Base-by-base conservation (phyloP, 2,797 vertebrate genomes). In the Scolopax bukidnonensis region DNA sequence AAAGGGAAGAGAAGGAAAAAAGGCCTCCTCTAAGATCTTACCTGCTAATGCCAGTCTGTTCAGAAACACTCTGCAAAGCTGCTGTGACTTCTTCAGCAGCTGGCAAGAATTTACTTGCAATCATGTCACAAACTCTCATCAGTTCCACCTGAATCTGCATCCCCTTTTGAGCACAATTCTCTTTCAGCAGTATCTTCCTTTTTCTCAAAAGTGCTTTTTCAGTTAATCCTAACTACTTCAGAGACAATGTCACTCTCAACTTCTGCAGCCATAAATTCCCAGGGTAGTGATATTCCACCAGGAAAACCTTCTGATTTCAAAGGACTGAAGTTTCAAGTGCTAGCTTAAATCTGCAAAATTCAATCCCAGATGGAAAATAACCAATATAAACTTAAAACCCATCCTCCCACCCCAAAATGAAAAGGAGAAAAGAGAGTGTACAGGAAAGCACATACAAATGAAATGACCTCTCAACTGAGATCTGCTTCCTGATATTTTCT, bases 181-280 rank as follows among this genome's bases (percentile, higher is more conserved):
- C 30, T 23, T 33, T 68, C 36, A 68, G 67, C 51, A 75, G 28
- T 28, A 59, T 30, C 41, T n/a, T 67, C 23, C 47, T 63, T 9
- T 15, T 61, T 36, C 36, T 82, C 40, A 21, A 5, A 64, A 40
- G 21, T 19, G 24, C 5, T 40, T 54, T 64, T 59, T 43, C 3
- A 11, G 10, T 65, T 60, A 83, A 69, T 53, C 38, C 67, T 38
- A 32, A 27, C 40, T 32, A 30, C 36, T 43, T 68, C 61, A 60
- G 32, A 57, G 11, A 51, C 8, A 36, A 20, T 13, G 47, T 50
- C 63, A n/a, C 2, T 0, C 7, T 45, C 11, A 0, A 9, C 23
- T 59, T 38, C 23, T 36, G 20, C 30, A 84, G 65, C 53, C 48
- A 5, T 19, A 15, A 12, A 76, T 68, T 68, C n/a, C 40, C 30